A percentile compares a stretch with the other conserved stretches of the same genome.
These are phyloP conservation scores for Bradysia coprophila DNA, from an alignment of 1,140 invertebrate genomes.

Conservation along the genomic window DNA sequence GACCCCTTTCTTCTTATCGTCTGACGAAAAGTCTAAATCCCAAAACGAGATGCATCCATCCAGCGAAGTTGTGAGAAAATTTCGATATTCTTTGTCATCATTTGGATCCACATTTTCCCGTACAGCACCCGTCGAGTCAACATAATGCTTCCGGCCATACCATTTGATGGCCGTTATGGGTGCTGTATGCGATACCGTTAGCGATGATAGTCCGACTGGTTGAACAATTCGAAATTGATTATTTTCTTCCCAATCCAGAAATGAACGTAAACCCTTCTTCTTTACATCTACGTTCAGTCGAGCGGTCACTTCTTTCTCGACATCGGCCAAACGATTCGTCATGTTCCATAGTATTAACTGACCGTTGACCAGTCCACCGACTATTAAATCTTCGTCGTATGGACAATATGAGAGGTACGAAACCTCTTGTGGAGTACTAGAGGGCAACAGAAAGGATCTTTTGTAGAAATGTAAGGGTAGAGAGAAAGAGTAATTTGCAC, in stretches of 20 bases:
- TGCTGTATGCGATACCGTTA: conserved; percentile 36
- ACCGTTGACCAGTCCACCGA: conserved; percentile 52
- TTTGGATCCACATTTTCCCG: conserved; percentile 16
- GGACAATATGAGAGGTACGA: conserved; percentile 43
- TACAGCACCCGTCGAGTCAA: conserved; percentile 37
- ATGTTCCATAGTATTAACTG: conserved; percentile 57
- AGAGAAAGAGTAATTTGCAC: no score
- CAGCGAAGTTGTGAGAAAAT: conserved; percentile 40
- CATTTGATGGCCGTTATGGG: conserved; percentile 43
- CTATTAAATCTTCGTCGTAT: conserved; percentile 40
- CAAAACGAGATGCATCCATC: conserved; percentile 50
- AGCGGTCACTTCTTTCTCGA: conserved; percentile 38
- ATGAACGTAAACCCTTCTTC: conserved; percentile 33
- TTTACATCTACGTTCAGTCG: conserved; percentile 40
- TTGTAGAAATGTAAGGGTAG: no score
- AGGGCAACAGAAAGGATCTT: no score
- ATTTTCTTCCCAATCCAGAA: conserved; percentile 45
- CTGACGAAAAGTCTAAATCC: conserved; percentile 33
- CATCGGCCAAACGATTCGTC: conserved; percentile 38
- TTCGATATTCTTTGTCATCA: conserved; percentile 28
- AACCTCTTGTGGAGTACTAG: conserved; percentile 43
- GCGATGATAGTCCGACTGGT: conserved; percentile 36
- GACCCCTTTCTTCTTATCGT: conserved; percentile 2
- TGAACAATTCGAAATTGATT: conserved; percentile 31
- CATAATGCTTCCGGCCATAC: conserved; percentile 35